Evolutionary conservation across 37 sponge, comb jelly and placozoan genomes (phyloP).

Genomic region (Spongilla lacustris): DNA sequence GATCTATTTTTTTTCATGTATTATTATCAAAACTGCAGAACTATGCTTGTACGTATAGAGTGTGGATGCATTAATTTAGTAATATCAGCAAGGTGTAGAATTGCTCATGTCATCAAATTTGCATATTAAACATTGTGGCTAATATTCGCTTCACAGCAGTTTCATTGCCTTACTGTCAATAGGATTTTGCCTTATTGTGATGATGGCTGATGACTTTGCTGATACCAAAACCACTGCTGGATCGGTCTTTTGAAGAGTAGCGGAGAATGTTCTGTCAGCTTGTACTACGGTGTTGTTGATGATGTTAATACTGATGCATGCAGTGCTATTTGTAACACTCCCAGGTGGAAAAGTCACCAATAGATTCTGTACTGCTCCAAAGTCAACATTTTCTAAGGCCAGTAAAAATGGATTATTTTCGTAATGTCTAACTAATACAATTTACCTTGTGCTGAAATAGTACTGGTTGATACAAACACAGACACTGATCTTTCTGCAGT

Average conservation of each 20-base stretch:
- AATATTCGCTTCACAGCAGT: too few species aligned
- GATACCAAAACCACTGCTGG: too few species aligned
- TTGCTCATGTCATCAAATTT: too few species aligned
- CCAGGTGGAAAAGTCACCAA: neutral
- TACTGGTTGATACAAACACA: neutral
- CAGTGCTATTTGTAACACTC: neutral
- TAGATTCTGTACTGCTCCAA: neutral
- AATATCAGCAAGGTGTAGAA: too few species aligned
- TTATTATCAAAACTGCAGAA: too few species aligned
- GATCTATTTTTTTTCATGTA: too few species aligned
- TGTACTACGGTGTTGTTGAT: neutral
- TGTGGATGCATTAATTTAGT: too few species aligned
- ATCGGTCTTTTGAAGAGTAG: too few species aligned
- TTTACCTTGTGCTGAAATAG: neutral
- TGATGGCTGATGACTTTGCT: too few species aligned
- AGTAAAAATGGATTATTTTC: neutral
- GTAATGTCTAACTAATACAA: neutral
- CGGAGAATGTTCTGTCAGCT: neutral
- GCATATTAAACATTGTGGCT: too few species aligned
- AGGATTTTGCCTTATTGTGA: neutral
- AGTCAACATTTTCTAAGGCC: neutral
- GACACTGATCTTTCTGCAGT: neutral
- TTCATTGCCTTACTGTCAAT: slow-evolving; percentile 1
- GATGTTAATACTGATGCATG: neutral
- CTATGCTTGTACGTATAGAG: too few species aligned